phyloP scores from a whole-genome alignment of 1,140 invertebrate genomes.

The Macrocentrus cingulum region DNA sequence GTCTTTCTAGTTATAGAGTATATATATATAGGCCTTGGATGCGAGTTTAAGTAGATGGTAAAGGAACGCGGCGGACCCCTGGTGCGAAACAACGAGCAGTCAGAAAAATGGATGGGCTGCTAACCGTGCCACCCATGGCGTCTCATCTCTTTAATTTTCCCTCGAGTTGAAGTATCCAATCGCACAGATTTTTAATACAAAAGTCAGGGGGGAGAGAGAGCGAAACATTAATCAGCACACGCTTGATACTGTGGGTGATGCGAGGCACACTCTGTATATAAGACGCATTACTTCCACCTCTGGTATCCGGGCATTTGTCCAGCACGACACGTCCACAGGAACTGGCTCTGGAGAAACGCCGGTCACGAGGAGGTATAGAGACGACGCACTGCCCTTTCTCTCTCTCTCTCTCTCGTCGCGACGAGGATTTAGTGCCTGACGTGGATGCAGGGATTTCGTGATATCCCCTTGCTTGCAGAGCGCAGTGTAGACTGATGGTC shows the following conservation, averaged over 20 bases:
- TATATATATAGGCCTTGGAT: too few relatives aligned
- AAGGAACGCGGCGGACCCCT: conserved; percentile 46
- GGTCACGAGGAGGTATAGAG: conserved; percentile 20
- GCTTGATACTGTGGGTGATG: conserved; percentile 11
- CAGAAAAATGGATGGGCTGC: conserved; percentile 60
- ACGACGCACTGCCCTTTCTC: conserved; percentile 21
- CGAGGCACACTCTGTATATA: conserved; percentile 23
- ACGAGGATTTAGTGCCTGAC: conserved; percentile 45
- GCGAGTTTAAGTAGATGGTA: too few relatives aligned
- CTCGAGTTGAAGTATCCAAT: conserved; percentile 31
- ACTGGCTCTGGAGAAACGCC: conserved; percentile 36
- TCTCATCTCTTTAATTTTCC: conserved; percentile 43
- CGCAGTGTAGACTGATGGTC: not conserved
- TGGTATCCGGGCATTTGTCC: conserved; percentile 59
- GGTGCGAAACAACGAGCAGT: conserved; percentile 58
- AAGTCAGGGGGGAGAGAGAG: too few relatives aligned
- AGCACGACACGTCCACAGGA: conserved; percentile 50
- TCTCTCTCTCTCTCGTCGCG: not conserved
- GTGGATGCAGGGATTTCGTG: conserved; percentile 18
- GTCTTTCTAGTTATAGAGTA: too few relatives aligned
- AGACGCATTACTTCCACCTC: conserved; percentile 57
- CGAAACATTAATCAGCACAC: conserved; percentile 12
- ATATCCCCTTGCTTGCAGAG: not conserved
- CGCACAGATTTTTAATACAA: conserved; percentile 34
- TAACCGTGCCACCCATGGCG: conserved; percentile 58